Evolutionary conservation across 2,113 vertebrate species (phyloP), one percentile per base, ranked within the genome.

Genomic region (Myxocyprinus asiaticus): DNA sequence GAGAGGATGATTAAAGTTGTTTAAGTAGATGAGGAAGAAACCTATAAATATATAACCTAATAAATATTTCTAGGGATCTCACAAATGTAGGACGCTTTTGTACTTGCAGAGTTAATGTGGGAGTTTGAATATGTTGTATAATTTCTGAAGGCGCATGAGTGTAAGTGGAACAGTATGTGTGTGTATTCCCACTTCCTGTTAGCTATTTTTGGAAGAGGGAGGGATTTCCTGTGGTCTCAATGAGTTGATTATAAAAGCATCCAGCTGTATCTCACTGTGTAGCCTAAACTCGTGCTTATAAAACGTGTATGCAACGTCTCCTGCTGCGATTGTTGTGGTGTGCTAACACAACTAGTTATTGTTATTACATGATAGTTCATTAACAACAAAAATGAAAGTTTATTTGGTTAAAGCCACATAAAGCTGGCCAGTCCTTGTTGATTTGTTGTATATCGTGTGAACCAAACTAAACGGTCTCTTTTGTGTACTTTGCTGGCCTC

Each of bases 171-270:
- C 53, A 12, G 6, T 10, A 42, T 12, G 58, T 22, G 58, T 73
- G 55, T 75, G 7, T 11, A 12, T 65, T 76, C 47, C 61, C 62
- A 76, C 62, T 76, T 76, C 74, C 74, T 76, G 62, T 65, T 17
- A 33, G 61, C 62, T 76, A 15, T 65, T 66, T 76, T 33, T 14
- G 47, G 72, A 55, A 7, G 33, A 65, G 74, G 73, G 62, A 15
- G 22, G 12, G 17, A 9, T 65, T 33, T 58, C 55, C 55, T 58
- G 55, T 7, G 55, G 55, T 76, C 61, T 43, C 17, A 11, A 17
- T 50, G 73, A 76, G 59, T 42, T 22, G 74, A 51, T 14, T 22
- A 33, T 66, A 44, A 65, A 76, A n/a, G 9, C 22, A 65, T 73
- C 44, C 56, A 50, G 71, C 71, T 74, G 58, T 10, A 48, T 62